Conservation (phyloP, 1,140 invertebrate species). For the Hypothenemus hampei region DNA sequence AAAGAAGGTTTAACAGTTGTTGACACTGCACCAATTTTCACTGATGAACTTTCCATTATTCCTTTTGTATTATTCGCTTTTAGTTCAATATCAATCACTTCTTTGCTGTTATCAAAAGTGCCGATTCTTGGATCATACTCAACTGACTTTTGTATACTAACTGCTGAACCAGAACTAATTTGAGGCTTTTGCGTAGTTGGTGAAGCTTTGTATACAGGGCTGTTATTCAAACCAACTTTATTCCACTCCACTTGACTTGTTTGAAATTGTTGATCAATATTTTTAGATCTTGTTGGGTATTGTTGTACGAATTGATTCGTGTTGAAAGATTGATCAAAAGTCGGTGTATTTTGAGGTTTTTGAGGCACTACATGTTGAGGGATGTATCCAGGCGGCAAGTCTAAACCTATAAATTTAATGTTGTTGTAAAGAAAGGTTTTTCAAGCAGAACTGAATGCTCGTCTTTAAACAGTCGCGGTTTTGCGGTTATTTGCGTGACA, state of each 20-base stretch:
- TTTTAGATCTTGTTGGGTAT: conserved; percentile 4
- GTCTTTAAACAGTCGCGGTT: conserved; percentile 3
- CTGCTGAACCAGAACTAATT: not conserved
- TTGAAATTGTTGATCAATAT: conserved; percentile 5
- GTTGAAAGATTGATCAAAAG: not conserved
- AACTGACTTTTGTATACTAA: conserved; percentile 9
- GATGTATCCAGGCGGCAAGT: conserved; percentile 18
- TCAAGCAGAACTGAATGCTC: not conserved
- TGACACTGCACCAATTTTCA: conserved; percentile 4
- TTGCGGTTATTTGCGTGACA: conserved; percentile 20
- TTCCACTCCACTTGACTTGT: not conserved
- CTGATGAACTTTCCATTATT: too few species aligned
- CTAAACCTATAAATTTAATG: conserved; percentile 5
- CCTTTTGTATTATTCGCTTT: not conserved
- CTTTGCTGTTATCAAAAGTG: conserved; percentile 10
- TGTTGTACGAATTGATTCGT: conserved; percentile 12
- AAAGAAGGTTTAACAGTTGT: too few species aligned
- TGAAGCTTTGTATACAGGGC: conserved; percentile 10
- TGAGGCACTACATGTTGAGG: conserved; percentile 14
- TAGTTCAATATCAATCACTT: not conserved
- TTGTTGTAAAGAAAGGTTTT: not conserved
- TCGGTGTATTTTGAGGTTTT: not conserved
- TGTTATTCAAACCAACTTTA: not conserved
- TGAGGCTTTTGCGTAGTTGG: not conserved
- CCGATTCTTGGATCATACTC: conserved; percentile 11